These are phyloP conservation scores for Aphrocallistes beatrix DNA, from an alignment of 37 sponge, comb jelly and placozoan species.

Conservation along the genomic window DNA sequence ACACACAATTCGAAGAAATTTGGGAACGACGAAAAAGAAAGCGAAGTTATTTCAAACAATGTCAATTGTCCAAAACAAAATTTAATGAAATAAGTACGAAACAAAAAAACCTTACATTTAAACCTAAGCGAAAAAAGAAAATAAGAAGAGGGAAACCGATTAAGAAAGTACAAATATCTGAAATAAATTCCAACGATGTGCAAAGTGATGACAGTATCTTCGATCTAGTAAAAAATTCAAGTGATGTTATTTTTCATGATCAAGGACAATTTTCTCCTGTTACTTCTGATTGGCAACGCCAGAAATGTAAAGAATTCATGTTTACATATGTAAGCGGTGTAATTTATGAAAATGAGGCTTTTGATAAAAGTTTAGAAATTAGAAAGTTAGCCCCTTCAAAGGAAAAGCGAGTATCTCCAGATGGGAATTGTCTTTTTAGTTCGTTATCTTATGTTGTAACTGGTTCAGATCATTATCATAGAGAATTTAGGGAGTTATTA, in stretches of 20 bases:
- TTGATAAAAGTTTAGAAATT: neutral
- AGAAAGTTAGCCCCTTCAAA: neutral
- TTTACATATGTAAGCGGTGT: neutral
- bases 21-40: no score
- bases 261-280: neutral
- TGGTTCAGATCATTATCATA: neutral
- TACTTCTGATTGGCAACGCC: neutral
- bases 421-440: constrained; percentile 1
- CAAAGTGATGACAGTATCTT: neutral
- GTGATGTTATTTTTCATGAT: neutral
- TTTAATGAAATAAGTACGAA: neutral
- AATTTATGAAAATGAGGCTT: neutral
- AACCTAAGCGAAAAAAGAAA: neutral
- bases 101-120: neutral
- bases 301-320: neutral
- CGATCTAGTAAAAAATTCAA: neutral
- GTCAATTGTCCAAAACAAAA: neutral
- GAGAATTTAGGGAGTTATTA: neutral
- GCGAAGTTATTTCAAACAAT: neutral
- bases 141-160: neutral
- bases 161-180: neutral
- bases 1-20: no score
- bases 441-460: neutral
- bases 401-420: neutral
- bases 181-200: neutral